Evolutionary conservation across 1,140 invertebrate genomes (phyloP), one percentile per base, ranked within the genome.

Genomic region (Myzus persicae): DNA sequence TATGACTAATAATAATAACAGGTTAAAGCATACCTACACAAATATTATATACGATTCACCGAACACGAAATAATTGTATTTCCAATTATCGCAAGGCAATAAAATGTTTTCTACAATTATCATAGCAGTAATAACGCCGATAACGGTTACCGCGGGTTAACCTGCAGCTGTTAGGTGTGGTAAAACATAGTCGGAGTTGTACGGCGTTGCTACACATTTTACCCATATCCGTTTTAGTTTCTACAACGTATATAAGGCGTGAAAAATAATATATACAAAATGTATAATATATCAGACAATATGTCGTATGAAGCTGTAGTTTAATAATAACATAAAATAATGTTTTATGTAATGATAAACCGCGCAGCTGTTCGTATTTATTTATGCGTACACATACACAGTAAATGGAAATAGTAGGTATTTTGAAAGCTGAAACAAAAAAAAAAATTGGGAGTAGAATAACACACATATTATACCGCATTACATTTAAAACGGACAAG

Each of bases 291-390:
- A 59, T 14, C 31, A 59, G 31, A 67, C 31, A n/a, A 18, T 67
- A 67, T 67, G 59, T 67, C n/a, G 59, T 67, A 67, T 67, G 14
- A n/a, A 67, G 31, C 31, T n/a, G 59, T 67, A n/a, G 59, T 67
- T n/a, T 67, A 67, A n/a, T 67, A 67, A 67, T 67, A 67, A 67
- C 31, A 67, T 67, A 67, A 67, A 67, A 67, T n/a, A 67, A 67
- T n/a, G 59, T 67, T 67, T 18, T 67, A 67, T 67, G 11, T n/a
- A 67, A 11, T 67, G 31, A 67, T 67, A n/a, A 67, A n/a, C 59
- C 59, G 46, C 46, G 46, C 46, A 67, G 59, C 59, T 67, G 59
- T 67, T n/a, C 59, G 14, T 67, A 67, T 67, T n/a, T 67, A 67
- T n/a, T n/a, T 67, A 67, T n/a, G 31, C n/a, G n/a, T 67, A 67